Conservation (phyloP, 1,140 invertebrate genomes). For the Brachionus manjavacas region DNA sequence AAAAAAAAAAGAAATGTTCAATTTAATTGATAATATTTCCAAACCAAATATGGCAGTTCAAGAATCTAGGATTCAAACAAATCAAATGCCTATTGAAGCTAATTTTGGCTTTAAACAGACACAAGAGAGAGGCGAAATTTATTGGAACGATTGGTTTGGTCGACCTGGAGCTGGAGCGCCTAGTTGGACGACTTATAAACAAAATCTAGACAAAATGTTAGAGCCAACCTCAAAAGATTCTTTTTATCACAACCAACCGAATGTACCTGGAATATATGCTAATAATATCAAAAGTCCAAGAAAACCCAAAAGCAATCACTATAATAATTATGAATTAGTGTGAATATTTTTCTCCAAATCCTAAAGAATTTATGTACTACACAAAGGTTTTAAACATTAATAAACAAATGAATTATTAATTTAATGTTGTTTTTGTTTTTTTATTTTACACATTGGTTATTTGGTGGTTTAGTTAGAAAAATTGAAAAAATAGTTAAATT, state of each 20-base stretch:
- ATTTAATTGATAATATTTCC: slow-evolving; percentile 14
- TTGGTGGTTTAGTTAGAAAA: no score
- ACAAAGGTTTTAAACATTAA: not conserved
- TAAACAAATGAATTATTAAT: not conserved
- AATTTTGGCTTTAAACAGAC: not conserved
- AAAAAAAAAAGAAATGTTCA: slow-evolving; percentile 23
- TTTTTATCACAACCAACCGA: slow-evolving; percentile 7
- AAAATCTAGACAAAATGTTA: slow-evolving; percentile 21
- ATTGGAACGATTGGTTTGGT: slow-evolving; percentile 42
- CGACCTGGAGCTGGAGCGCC: slow-evolving; percentile 35
- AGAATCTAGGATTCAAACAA: not conserved
- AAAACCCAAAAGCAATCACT: slow-evolving; percentile 10
- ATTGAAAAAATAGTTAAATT: no score
- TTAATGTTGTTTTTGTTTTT: not conserved
- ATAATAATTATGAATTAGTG: slow-evolving; percentile 31
- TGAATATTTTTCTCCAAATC: not conserved
- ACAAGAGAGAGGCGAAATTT: not conserved
- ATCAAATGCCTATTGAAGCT: not conserved
- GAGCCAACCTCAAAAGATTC: not conserved
- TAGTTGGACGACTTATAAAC: slow-evolving; percentile 9
- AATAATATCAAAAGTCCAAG: slow-evolving; percentile 3
- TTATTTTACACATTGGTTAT: not conserved
- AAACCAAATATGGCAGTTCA: not conserved
- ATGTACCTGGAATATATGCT: not conserved
- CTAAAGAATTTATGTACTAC: not conserved